These are phyloP conservation scores for Enteromius argenteus DNA, from an alignment of 2,797 vertebrate genomes.

Conservation along the genomic window DNA sequence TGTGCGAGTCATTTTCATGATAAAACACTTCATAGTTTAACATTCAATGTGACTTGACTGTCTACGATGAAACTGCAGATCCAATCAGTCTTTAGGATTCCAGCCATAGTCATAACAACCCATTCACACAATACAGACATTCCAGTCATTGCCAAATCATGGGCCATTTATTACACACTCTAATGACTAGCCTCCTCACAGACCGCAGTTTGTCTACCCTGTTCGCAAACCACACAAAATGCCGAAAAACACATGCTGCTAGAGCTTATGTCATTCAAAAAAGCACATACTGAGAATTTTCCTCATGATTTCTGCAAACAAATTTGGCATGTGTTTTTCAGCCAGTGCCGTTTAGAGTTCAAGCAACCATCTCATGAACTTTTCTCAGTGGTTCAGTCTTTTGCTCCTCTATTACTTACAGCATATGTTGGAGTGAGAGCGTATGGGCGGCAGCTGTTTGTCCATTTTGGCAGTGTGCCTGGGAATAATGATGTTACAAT, in stretches of 20 bases:
- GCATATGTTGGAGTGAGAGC: not conserved
- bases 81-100: slow-evolving; percentile 1
- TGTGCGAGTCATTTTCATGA: not conserved
- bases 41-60: slow-evolving; percentile 1
- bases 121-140: slow-evolving; percentile 31
- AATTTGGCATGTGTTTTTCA: slow-evolving; percentile 5
- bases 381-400: slow-evolving; percentile 34
- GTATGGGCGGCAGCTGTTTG: slow-evolving; percentile 12
- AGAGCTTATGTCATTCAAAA: slow-evolving; percentile 30
- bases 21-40: not conserved
- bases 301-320: not conserved
- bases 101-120: slow-evolving; percentile 36
- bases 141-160: slow-evolving; percentile 43
- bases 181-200: slow-evolving; percentile 15
- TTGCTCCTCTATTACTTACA: not conserved
- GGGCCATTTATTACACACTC: slow-evolving; percentile 33
- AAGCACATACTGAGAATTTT: not conserved
- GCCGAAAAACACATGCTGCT: slow-evolving; percentile 11
- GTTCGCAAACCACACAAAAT: slow-evolving; percentile 7
- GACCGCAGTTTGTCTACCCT: slow-evolving; percentile 22
- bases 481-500: slow-evolving; percentile 34
- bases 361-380: slow-evolving; percentile 25
- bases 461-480: slow-evolving; percentile 41
- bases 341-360: slow-evolving; percentile 26
- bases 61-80: slow-evolving; percentile 17